Evolutionary conservation across 2,797 vertebrate species (phyloP).

Genomic region (Centropyge bicolor): DNA sequence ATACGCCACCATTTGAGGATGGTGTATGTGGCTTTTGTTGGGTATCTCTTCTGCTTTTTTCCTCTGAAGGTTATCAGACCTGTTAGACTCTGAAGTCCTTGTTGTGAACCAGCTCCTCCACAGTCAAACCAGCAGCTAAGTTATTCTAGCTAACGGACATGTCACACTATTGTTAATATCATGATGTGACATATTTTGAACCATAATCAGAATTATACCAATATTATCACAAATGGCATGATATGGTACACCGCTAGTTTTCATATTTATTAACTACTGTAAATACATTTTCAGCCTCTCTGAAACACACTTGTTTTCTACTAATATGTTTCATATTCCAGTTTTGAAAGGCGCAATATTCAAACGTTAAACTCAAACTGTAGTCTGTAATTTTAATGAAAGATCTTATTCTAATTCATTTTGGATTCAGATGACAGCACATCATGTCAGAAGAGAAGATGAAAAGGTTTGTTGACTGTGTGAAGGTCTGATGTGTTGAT

Average conservation of each 20-base stretch:
- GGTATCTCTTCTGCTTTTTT: too few species aligned
- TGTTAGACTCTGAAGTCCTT: too few species aligned
- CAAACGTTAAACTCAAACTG: background rate
- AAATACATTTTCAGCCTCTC: background rate
- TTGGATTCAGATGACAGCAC: too few species aligned
- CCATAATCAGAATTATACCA: too few species aligned
- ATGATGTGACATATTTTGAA: background rate
- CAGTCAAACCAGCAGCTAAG: too few species aligned
- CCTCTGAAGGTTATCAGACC: too few species aligned
- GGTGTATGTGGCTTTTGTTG: too few species aligned
- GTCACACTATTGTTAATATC: background rate
- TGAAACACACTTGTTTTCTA: background rate
- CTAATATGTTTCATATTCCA: background rate
- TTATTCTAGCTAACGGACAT: too few species aligned
- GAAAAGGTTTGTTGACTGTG: background rate
- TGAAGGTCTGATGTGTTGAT: background rate
- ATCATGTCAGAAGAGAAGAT: background rate
- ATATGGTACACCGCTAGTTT: background rate
- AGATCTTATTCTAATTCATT: background rate
- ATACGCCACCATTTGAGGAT: too few species aligned
- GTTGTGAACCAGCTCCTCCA: too few species aligned
- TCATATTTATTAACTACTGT: too few species aligned
- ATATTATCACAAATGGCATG: background rate
- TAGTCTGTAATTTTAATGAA: background rate
- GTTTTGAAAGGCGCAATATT: background rate